Evolutionary conservation across 2,113 vertebrate genomes (phyloP), one percentile per base, ranked within the genome.

Genomic region (Rhynchopsitta pachyrhyncha): DNA sequence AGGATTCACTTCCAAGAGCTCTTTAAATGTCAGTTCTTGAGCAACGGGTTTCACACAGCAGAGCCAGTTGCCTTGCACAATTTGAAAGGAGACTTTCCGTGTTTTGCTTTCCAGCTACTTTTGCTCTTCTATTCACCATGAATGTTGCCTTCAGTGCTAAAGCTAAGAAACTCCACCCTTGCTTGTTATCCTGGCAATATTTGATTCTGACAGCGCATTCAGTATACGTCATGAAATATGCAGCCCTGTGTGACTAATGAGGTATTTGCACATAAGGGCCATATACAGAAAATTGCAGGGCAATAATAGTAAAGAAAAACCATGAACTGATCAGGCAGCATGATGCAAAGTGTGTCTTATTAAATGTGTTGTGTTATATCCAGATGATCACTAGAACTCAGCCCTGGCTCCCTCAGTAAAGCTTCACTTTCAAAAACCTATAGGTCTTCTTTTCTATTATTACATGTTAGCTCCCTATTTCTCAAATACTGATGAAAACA

Each of bases 121-220:
- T 93, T 97, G 69, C 90, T 95, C 94, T 93, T 96, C 97, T 93
- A 66, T 96, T 97, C 92, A 95, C 93, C 95, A 94, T 93, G 96
- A 91, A 97, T 24, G 0, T 88, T 97, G 96, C 95, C 93, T 97
- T 98, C 96, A 98, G 96, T 95, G 95, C 96, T 91, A 97, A 97
- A 96, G 94, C 95, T 97, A 82, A 89, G 95, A 97, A 96, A 46
- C 64, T 25, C 86, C 76, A 86, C 97, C 97, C 95, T 95, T 90
- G 91, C 95, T 94, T 78, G 53, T 98, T 97, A 96, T 84, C 94
- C 93, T 79, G 88, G 84, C 78, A 84, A 95, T 97, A 97, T 97
- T 98, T 97, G 97, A 97, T 98, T 96, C 95, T 96, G 97, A 97
- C 96, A 97, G 94, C 62, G 59, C 82, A 86, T 91, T 95, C 85